Evolutionary conservation across 2,797 vertebrate genomes (phyloP), one percentile per base, ranked within the genome.

Genomic region (Pseudochaenichthys georgianus): DNA sequence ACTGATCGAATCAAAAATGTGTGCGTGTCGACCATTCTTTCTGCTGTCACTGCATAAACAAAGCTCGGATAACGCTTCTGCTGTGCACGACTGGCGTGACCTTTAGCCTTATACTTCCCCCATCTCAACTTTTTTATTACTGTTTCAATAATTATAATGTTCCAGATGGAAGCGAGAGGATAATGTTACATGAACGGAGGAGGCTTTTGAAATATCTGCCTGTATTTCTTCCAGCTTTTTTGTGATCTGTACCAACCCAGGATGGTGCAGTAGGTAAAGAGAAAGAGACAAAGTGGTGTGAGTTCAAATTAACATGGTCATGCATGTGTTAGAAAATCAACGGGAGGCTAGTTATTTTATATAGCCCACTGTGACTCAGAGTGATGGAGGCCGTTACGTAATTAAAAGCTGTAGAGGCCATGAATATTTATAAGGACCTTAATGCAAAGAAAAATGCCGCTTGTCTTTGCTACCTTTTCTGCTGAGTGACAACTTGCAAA

Each of bases 41-140:
- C 46, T 73, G 71, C 17, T 75, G 57, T 42, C 50, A 13, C 19
- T 62, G 55, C 61, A 60, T 31, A 57, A 59, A 48, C 16, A 63
- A 52, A 54, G 17, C 60, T 28, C 13, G 38, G 61, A 74, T 28
- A 43, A 48, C 10, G 41, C 47, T 62, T 45, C 65, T 61, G 63
- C 10, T 47, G 64, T 47, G 51, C 15, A 47, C 34, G 17, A 59
- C 31, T 31, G n/a, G 1, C 31, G 10, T 72, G 48, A 55, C 63
- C 48, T 61, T 38, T 38, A 38, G 34, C 34, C 34, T 69, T 28
- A 3, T 13, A 57, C 31, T 51, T 45, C 3, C 42, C 21, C 42
- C 13, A 58, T 57, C 11, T 41, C 17, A 48, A 64, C 51, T n/a
- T 46, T 42, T 46, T 28, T 57, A 55, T 15, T 46, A 38, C n/a